Conservation (phyloP, 2,797 vertebrate species). For the Manis crassicaudata region DNA sequence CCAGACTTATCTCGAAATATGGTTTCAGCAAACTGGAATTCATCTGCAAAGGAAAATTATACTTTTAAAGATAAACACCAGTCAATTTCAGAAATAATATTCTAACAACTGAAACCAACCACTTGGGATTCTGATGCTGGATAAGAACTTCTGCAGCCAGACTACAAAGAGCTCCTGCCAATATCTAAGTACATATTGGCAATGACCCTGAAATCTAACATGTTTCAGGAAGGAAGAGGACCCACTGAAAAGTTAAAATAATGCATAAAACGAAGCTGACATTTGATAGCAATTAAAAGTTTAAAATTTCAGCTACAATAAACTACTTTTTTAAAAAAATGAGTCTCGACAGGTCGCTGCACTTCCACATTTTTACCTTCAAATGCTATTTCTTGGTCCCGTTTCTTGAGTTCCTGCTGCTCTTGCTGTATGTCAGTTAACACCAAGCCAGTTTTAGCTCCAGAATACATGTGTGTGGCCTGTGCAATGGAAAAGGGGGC, state of each 20-base stretch:
- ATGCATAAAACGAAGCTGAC: conserved; percentile 16
- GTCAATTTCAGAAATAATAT: conserved; percentile 46
- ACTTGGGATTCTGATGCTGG: not conserved
- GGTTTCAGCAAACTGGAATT: conserved; percentile 91
- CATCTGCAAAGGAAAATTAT: conserved; percentile 85
- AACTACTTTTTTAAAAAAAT: not conserved
- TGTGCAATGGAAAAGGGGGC: conserved; percentile 66
- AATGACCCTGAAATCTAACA: not conserved
- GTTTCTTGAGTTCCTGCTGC: conserved; percentile 89
- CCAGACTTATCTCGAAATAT: conserved; percentile 95
- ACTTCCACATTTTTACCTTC: conserved; percentile 87
- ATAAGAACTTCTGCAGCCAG: conserved; percentile 20
- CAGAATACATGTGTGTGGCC: conserved; percentile 89
- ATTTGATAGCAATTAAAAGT: not conserved
- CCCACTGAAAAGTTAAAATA: conserved; percentile 20
- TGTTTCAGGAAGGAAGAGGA: conserved; percentile 28
- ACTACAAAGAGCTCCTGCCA: not conserved
- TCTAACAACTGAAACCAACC: conserved; percentile 39
- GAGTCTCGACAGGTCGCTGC: not conserved
- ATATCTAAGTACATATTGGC: not conserved
- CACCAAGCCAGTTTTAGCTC: conserved; percentile 91
- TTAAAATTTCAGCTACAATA: conserved; percentile 9
- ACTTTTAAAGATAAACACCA: conserved; percentile 57
- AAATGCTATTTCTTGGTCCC: conserved; percentile 87
- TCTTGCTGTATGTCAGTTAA: conserved; percentile 91